Evolutionary conservation across 2,797 vertebrate genomes (phyloP).

Genomic region (Okamejei kenojei): DNA sequence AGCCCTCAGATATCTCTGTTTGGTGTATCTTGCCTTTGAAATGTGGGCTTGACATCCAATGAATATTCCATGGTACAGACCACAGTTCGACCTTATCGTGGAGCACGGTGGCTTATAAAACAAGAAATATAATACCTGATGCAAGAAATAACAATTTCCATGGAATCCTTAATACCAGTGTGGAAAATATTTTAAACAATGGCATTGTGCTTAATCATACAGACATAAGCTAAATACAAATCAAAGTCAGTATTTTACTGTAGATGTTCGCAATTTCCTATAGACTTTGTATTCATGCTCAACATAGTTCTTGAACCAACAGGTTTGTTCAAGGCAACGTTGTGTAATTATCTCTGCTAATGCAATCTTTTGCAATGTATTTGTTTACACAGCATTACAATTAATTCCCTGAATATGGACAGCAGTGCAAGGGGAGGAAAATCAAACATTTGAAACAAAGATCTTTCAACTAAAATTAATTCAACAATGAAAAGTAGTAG

Average conservation of each 20-base stretch:
- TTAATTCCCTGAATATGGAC: not conserved
- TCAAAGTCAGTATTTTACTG: not conserved
- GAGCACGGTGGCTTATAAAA: not conserved
- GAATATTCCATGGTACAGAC: not conserved
- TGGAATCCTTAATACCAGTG: not conserved
- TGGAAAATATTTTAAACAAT: not conserved
- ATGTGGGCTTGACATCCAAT: not conserved
- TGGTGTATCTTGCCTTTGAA: not conserved
- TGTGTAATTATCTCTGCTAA: not conserved
- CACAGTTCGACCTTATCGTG: not conserved
- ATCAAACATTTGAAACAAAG: not conserved
- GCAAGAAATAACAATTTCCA: not conserved
- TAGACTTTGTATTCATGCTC: not conserved
- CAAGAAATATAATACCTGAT: not conserved
- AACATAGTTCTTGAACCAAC: not conserved
- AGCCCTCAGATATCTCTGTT: not conserved
- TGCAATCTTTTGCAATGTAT: too few species aligned
- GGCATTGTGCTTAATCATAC: not conserved
- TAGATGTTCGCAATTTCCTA: not conserved
- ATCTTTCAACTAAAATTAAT: conserved; percentile 5
- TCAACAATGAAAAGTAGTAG: not conserved
- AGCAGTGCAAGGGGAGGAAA: not conserved
- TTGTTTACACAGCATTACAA: not conserved
- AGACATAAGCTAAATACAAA: not conserved
- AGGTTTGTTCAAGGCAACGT: not conserved